A percentile compares a stretch with the other conserved stretches of the same genome.
Conservation (phyloP, 2,888 invertebrate species). For the Phyllotreta cruciferae region DNA sequence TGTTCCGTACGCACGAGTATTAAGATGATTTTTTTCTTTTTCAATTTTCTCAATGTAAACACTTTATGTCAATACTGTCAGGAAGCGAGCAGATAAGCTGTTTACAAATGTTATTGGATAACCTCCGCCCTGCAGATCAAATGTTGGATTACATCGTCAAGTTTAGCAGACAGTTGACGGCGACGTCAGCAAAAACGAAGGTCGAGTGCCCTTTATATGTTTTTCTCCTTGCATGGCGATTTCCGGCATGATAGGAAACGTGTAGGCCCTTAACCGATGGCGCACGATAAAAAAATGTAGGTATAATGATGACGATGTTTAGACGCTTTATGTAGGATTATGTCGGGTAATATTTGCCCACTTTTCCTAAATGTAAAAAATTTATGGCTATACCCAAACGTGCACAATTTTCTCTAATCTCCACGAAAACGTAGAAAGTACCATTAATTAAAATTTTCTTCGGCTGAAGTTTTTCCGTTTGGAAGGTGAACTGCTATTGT, state of each 20-base stretch:
- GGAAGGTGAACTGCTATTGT: too few relatives aligned
- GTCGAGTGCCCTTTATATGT: neutral
- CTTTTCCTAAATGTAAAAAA: too few relatives aligned
- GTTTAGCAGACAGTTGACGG: slow-evolving; percentile 34
- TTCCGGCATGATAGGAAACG: slow-evolving; percentile 5
- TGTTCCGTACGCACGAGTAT: too few relatives aligned
- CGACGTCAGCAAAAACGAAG: slow-evolving; percentile 30
- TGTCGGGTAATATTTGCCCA: too few relatives aligned
- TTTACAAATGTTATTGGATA: slow-evolving; percentile 38
- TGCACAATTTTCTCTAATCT: too few relatives aligned
- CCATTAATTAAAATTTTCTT: too few relatives aligned
- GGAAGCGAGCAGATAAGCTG: slow-evolving; percentile 35
- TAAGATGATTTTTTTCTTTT: slow-evolving; percentile 23
- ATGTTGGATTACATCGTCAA: slow-evolving; percentile 36
- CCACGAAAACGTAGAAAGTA: too few relatives aligned
- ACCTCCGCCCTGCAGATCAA: slow-evolving; percentile 36
- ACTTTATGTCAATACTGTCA: slow-evolving; percentile 35
- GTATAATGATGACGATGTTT: too few relatives aligned
- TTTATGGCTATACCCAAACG: too few relatives aligned
- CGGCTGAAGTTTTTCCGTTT: too few relatives aligned
- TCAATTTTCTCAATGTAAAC: slow-evolving; percentile 33
- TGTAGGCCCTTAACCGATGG: neutral
- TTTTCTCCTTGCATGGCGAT: slow-evolving; percentile 16
- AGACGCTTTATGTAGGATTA: too few relatives aligned
- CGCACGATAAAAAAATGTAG: too few relatives aligned